Evolutionary conservation across 92 coral and sea anemone species (phyloP).

Genomic region (Actinernus sp.): DNA sequence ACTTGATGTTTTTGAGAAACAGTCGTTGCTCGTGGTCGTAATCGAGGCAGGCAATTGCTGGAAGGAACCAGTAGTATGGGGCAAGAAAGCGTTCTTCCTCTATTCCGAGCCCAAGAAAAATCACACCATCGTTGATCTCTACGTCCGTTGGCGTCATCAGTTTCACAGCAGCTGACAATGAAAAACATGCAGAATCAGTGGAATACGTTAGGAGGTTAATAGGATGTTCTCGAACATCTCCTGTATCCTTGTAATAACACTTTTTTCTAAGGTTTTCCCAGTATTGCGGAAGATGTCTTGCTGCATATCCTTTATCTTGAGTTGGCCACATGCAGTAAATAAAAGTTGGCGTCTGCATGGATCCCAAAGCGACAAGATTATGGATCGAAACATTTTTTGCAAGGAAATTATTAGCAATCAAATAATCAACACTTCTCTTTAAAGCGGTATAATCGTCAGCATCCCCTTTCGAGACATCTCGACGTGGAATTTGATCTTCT

Average conservation of each 20-base stretch:
- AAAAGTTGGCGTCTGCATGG: slow-evolving; percentile 35
- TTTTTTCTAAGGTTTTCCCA: slow-evolving; percentile 34
- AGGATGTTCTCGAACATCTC: slow-evolving; percentile 33
- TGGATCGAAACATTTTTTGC: slow-evolving; percentile 48
- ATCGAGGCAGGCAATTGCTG: no score
- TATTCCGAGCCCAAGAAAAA: slow-evolving; percentile 27
- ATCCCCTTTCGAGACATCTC: slow-evolving; percentile 31
- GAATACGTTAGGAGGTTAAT: slow-evolving; percentile 39
- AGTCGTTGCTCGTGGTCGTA: slow-evolving; percentile 51
- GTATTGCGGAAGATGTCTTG: slow-evolving; percentile 25
- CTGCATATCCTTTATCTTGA: slow-evolving; percentile 43
- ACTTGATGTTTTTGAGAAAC: no score
- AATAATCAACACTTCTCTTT: no score
- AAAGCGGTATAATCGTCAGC: slow-evolving; percentile 37
- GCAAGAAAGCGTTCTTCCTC: slow-evolving; percentile 28
- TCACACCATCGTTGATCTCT: slow-evolving; percentile 17
- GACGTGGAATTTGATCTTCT: slow-evolving; percentile 10
- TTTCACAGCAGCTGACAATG: slow-evolving; percentile 52
- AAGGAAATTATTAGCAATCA: no score
- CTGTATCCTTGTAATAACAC: slow-evolving; percentile 30
- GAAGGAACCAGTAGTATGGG: slow-evolving; percentile 36
- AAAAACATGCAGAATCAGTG: slow-evolving; percentile 66
- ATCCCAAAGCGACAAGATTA: slow-evolving; percentile 31
- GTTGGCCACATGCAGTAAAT: slow-evolving; percentile 52
- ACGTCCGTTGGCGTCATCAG: slow-evolving; percentile 40